These are phyloP conservation scores for Heliconius erato DNA, from an alignment of 2,888 invertebrate genomes.

Conservation along the genomic window DNA sequence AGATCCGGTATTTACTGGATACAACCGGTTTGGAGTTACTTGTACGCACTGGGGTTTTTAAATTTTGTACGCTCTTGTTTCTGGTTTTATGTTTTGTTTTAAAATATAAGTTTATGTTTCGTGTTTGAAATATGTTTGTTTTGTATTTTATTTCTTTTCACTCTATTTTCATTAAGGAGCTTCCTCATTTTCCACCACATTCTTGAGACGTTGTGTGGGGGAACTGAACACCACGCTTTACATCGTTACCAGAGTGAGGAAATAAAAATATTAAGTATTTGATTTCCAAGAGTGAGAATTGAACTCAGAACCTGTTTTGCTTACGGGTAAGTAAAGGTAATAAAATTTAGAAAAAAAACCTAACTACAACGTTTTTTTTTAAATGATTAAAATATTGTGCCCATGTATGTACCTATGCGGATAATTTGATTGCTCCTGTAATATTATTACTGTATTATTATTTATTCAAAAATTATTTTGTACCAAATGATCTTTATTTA, in stretches of 20 bases:
- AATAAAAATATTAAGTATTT: not conserved
- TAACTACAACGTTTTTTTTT: too few species aligned
- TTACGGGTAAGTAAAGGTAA: too few species aligned
- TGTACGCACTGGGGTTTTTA: constrained; percentile 43
- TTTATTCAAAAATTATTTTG: too few species aligned
- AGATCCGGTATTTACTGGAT: constrained; percentile 62
- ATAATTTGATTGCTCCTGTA: too few species aligned
- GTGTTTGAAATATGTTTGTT: not conserved
- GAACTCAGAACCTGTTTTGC: too few species aligned
- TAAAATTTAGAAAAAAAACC: too few species aligned
- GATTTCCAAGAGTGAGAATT: too few species aligned
- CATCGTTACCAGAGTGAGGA: not conserved
- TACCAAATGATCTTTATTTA: too few species aligned
- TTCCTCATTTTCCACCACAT: not conserved
- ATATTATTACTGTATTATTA: too few species aligned
- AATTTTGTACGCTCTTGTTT: constrained; percentile 29
- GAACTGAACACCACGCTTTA: not conserved
- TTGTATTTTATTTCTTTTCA: not conserved
- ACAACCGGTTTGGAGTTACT: constrained; percentile 53
- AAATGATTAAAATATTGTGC: too few species aligned
- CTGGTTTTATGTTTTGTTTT: not conserved
- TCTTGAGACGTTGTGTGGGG: not conserved
- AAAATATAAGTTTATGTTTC: too few species aligned
- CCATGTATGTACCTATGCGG: too few species aligned
- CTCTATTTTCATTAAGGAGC: not conserved